Evolutionary conservation across 2,888 invertebrate species (phyloP), one percentile per base, ranked within the genome.

Genomic region (Yponomeuta sedellus): DNA sequence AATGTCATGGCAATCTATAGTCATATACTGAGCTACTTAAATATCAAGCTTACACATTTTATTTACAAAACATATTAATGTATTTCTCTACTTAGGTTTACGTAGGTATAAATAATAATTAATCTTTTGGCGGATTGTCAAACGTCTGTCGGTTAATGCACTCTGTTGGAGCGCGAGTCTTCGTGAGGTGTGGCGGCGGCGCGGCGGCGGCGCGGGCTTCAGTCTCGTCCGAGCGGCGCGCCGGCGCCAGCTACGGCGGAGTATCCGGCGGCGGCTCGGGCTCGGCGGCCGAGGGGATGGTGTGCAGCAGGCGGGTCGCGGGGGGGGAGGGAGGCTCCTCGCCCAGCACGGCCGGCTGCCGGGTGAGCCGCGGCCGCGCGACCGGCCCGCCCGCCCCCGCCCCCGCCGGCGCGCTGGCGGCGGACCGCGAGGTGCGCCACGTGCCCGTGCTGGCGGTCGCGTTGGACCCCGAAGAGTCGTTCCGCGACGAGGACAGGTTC

Each of bases 401-500:
- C 66, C 92, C 78, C 72, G 85, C 74, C 6, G 95, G 95, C 28
- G 96, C 97, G 3, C 94, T 94, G 67, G 95, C 95, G 78, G 96
- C 97, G 62, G 97, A 97, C 65, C 97, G 92, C 11, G 97, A 97
- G 76, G 97, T 94, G 69, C 97, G 92, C 95, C 97, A 97, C 66
- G 97, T 97, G 75, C 96, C 96, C 20, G 97, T 97, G 75, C 96
- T 96, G 34, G 97, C 97, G 1, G 97, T 97, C 20, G 97, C 97
- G 28, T 94, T 95, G 8, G 97, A 97, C 1, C 97, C 97, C 0
- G 97, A 97, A 16, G 97, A 97, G 84, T 98, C 97, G 85, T 97
- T 97, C 65, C 97, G 92, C 25, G 97, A 97, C 74, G 96, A 97
- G 63, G 97, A 97, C 71, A 97, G 88, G 85, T 97, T 97, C 6